Evolutionary conservation across 2,797 vertebrate species (phyloP).

Genomic region (Pygocentrus nattereri): DNA sequence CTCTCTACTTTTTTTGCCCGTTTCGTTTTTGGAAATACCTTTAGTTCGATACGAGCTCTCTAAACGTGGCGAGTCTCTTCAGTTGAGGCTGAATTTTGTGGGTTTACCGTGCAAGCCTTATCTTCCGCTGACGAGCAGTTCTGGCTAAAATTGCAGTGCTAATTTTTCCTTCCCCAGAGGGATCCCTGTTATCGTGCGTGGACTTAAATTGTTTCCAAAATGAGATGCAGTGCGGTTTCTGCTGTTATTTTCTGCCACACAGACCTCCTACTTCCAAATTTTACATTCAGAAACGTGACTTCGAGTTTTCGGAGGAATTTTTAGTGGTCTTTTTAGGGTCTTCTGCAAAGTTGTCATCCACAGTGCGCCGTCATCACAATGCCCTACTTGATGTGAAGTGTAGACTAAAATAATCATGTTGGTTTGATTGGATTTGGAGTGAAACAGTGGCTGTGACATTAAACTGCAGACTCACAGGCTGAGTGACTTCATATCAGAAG

Average conservation of each 20-base stretch:
- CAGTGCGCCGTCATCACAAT: too few species aligned
- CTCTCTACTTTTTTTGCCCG: neutral
- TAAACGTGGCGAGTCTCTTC: neutral
- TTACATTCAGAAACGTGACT: too few species aligned
- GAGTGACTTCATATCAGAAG: too few species aligned
- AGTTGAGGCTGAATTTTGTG: neutral
- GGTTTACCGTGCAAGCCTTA: neutral
- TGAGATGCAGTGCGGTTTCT: neutral
- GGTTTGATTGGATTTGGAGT: too few species aligned
- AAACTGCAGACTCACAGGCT: too few species aligned
- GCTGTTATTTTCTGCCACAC: neutral
- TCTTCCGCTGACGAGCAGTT: neutral
- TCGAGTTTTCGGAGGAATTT: too few species aligned
- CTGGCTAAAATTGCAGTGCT: neutral
- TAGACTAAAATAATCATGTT: too few species aligned
- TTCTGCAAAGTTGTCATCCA: too few species aligned
- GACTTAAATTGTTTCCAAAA: neutral
- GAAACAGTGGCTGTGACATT: too few species aligned
- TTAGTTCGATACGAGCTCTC: neutral
- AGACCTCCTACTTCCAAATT: neutral
- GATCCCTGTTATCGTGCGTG: neutral
- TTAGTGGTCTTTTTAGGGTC: too few species aligned
- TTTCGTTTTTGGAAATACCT: neutral
- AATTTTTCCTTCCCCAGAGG: neutral
- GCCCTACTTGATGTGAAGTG: too few species aligned